Evolutionary conservation across 2,797 vertebrate species (phyloP), one percentile per base, ranked within the genome.

Genomic region (Sebastes umbrosus): DNA sequence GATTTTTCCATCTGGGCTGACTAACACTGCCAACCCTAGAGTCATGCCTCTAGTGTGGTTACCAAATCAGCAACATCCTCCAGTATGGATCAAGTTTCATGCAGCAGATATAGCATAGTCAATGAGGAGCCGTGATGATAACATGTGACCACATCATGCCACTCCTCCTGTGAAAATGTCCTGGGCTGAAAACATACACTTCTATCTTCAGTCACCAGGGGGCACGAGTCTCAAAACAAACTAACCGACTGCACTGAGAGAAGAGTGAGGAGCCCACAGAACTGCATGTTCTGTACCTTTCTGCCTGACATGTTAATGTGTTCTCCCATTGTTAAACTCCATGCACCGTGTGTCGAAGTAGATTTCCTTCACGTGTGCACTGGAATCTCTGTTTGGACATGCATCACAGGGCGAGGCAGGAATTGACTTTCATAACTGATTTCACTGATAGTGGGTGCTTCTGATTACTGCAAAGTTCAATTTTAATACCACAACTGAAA

Each of bases 161-260:
- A n/a, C 85, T 63, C 66, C 78, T 65, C 52, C 59, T 54, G 7
- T 32, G 8, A 31, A 52, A 46, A 55, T 29, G 55, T 69, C 11
- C 24, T 74, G 16, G 50, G n/a, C 25, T 74, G 24, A 73, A 60
- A 69, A 63, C 16, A 39, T 43, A 3, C 43, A 68, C 57, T 59
- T 82, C 58, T 64, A 59, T 1, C 2, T 55, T 39, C 5, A 5
- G 58, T 43, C 94, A 89, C 85, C 31, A 90, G 93, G 67, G 67
- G 92, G 89, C 83, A 24, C 1, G 1, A 79, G 24, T 67, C 65
- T 63, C 87, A 81, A 62, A 75, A 31, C 34, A 55, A 84, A 77
- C 31, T 67, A 52, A 36, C 22, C 4, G 18, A 14, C 1, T 14
- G 14, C 0, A 12, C 18, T 0, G 7, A 18, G 46, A 59, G 13